These are phyloP conservation scores for Kradibia gibbosae DNA, from an alignment of 1,140 invertebrate species.

Conservation along the genomic window DNA sequence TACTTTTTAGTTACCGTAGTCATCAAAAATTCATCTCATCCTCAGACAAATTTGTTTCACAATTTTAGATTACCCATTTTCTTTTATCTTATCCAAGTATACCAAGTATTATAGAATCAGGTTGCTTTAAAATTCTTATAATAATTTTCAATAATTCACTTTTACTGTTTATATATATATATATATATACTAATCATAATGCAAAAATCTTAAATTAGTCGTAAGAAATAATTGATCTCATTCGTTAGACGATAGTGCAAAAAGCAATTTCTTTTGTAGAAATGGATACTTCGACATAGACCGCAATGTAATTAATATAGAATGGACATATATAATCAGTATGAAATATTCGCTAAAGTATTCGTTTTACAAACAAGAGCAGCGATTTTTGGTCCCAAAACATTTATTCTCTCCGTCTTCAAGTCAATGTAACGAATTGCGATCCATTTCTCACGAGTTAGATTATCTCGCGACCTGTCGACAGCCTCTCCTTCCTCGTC, in stretches of 20 bases:
- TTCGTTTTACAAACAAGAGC: slow-evolving; percentile 13
- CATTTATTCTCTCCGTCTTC: slow-evolving; percentile 1
- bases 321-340: not conserved
- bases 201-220: not conserved
- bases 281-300: not conserved
- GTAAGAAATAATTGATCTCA: too few relatives aligned
- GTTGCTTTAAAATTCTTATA: not conserved
- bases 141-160: not conserved
- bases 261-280: not conserved
- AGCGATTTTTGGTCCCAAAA: slow-evolving; percentile 1
- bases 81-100: too few relatives aligned
- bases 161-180: not conserved
- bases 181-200: not conserved
- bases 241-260: not conserved
- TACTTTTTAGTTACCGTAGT: not conserved
- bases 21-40: not conserved
- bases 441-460: slow-evolving; percentile 50
- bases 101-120: not conserved
- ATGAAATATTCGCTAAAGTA: not conserved
- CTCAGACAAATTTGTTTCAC: not conserved
- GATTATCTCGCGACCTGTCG: slow-evolving; percentile 37
- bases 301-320: slow-evolving; percentile 9
- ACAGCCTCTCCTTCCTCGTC: not conserved
- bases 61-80: too few relatives aligned
- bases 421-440: slow-evolving; percentile 35